phyloP scores from a whole-genome alignment of 2,113 vertebrate genomes.

The Myotis yumanensis region DNA sequence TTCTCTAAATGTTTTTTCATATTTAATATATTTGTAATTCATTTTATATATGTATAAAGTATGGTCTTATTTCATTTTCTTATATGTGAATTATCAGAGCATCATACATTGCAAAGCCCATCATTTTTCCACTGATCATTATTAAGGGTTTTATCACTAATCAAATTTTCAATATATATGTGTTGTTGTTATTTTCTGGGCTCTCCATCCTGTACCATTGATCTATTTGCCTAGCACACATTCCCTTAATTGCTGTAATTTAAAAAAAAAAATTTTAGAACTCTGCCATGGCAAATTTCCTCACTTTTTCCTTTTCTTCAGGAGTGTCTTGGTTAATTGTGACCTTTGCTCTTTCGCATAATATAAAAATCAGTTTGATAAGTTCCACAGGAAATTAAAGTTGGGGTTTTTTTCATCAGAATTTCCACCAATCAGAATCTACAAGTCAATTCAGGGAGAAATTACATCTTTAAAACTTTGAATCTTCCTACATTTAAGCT shows the following conservation, averaged over 20 bases:
- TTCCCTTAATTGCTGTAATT: not conserved
- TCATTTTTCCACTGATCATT: not conserved
- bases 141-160: not conserved
- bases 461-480: not conserved
- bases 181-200: not conserved
- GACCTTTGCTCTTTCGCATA: not conserved
- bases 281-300: not conserved
- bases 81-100: not conserved
- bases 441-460: not conserved
- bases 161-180: not conserved
- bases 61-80: not conserved
- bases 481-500: not conserved
- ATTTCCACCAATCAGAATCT: slow-evolving; percentile 5
- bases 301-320: not conserved
- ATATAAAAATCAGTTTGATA: not conserved
- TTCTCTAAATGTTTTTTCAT: not conserved
- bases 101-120: not conserved
- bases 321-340: not conserved
- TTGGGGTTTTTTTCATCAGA: not conserved
- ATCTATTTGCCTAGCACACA: not conserved
- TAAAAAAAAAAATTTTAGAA: not conserved
- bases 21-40: not conserved
- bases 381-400: not conserved
- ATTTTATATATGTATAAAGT: not conserved
- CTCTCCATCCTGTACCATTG: not conserved